These are phyloP conservation scores for Tachina grossa DNA, from an alignment of 2,888 invertebrate genomes.

Conservation along the genomic window DNA sequence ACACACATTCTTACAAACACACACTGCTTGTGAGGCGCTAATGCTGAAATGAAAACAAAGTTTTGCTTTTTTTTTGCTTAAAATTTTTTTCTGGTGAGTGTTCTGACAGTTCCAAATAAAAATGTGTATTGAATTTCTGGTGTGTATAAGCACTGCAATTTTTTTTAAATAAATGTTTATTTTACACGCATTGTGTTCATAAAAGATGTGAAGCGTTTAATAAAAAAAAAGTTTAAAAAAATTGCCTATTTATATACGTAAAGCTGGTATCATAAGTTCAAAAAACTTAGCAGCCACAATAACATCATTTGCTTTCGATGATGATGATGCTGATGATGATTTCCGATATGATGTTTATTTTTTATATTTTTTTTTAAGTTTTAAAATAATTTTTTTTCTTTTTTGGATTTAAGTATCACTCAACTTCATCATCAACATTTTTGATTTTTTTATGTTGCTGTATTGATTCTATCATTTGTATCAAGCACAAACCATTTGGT, in stretches of 20 bases:
- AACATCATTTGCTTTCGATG: slow-evolving; percentile 24
- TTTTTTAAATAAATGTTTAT: slow-evolving; percentile 42
- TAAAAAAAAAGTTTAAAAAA: slow-evolving; percentile 18
- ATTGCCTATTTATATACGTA: slow-evolving; percentile 8
- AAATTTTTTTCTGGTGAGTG: not conserved
- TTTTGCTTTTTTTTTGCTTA: not conserved
- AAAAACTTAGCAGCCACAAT: slow-evolving; percentile 43
- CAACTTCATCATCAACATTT: slow-evolving; percentile 46
- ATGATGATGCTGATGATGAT: slow-evolving; percentile 21
- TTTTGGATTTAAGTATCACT: slow-evolving; percentile 54
- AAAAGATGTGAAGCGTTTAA: slow-evolving; percentile 41
- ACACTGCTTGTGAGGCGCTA: not conserved
- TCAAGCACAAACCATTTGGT: not conserved
- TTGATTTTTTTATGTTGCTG: not conserved
- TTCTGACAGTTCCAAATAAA: slow-evolving; percentile 9
- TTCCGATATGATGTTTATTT: slow-evolving; percentile 1
- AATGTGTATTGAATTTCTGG: slow-evolving; percentile 38
- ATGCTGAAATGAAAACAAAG: slow-evolving; percentile 1
- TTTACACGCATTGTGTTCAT: slow-evolving; percentile 52
- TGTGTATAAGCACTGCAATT: slow-evolving; percentile 37
- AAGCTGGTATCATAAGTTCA: slow-evolving; percentile 26
- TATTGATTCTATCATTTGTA: not conserved
- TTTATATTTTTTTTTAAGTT: slow-evolving; percentile 7
- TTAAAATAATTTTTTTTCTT: slow-evolving; percentile 29
- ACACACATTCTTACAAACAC: not conserved